Conservation (phyloP, 2,113 vertebrate species). For the Phylloscopus trochiloides region DNA sequence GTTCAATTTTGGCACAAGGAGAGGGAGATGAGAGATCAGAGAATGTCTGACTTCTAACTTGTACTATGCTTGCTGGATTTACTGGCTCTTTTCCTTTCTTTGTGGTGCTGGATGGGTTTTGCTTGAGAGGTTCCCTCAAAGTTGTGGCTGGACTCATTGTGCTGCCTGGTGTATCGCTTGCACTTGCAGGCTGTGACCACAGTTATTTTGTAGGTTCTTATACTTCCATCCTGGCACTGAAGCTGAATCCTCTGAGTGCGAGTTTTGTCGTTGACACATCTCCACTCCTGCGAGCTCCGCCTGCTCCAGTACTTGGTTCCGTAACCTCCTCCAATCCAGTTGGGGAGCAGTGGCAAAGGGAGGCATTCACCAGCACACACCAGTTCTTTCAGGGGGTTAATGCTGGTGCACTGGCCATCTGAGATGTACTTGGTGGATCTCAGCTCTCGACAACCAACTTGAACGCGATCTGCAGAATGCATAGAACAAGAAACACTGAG, state of each 20-base stretch:
- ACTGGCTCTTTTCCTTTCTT: slow-evolving; percentile 83
- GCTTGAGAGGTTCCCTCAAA: slow-evolving; percentile 81
- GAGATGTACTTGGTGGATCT: slow-evolving; percentile 96
- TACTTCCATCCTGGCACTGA: slow-evolving; percentile 89
- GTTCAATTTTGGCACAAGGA: slow-evolving; percentile 47
- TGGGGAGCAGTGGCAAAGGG: slow-evolving; percentile 88
- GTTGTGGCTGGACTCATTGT: slow-evolving; percentile 89
- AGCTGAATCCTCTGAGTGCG: slow-evolving; percentile 90
- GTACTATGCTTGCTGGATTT: slow-evolving; percentile 81
- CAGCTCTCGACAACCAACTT: slow-evolving; percentile 90
- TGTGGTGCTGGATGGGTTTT: slow-evolving; percentile 82
- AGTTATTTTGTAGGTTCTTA: slow-evolving; percentile 91
- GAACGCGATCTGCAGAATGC: slow-evolving; percentile 76
- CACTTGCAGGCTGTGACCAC: slow-evolving; percentile 94
- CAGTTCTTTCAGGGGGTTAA: slow-evolving; percentile 91
- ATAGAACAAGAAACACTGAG: slow-evolving; percentile 11
- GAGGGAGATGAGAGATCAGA: neutral
- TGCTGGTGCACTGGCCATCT: slow-evolving; percentile 92
- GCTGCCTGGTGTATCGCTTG: slow-evolving; percentile 88
- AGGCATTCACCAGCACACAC: slow-evolving; percentile 95
- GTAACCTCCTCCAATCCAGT: slow-evolving; percentile 89
- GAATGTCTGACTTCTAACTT: slow-evolving; percentile 78
- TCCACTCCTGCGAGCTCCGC: slow-evolving; percentile 87
- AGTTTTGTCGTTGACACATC: slow-evolving; percentile 91
- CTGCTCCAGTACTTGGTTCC: slow-evolving; percentile 89